These are phyloP conservation scores for Chrysopilus asiliformis DNA, from an alignment of 2,888 invertebrate species.

Conservation along the genomic window DNA sequence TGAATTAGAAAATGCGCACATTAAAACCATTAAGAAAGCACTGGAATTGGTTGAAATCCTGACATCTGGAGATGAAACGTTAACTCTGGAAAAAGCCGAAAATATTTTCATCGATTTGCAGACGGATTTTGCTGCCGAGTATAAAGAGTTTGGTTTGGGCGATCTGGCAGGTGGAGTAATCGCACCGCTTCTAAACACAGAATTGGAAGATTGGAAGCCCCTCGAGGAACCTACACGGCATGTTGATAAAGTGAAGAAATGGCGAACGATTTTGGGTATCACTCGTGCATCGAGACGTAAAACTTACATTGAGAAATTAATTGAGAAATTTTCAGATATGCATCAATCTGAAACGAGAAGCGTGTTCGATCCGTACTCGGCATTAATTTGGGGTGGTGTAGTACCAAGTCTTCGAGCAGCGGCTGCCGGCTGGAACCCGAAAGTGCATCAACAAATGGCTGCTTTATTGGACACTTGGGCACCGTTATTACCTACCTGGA, in stretches of 20 bases:
- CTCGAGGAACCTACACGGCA: slow-evolving; percentile 52
- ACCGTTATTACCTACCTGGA: slow-evolving; percentile 67
- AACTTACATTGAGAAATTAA: no score
- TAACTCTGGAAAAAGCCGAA: slow-evolving; percentile 36
- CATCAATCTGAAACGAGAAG: slow-evolving; percentile 26
- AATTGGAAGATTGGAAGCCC: slow-evolving; percentile 68
- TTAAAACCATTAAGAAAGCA: slow-evolving; percentile 57
- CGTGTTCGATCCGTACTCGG: slow-evolving; percentile 55
- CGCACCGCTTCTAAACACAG: slow-evolving; percentile 65
- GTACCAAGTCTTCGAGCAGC: slow-evolving; percentile 64
- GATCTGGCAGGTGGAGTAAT: slow-evolving; percentile 74
- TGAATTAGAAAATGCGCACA: slow-evolving; percentile 56
- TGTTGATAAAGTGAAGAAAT: slow-evolving; percentile 50
- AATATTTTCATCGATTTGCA: slow-evolving; percentile 35
- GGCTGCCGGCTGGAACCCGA: slow-evolving; percentile 62
- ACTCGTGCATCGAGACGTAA: no score
- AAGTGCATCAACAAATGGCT: slow-evolving; percentile 64
- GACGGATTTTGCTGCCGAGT: slow-evolving; percentile 57
- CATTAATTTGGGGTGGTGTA: slow-evolving; percentile 77
- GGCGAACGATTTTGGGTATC: slow-evolving; percentile 49
- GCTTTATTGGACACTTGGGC: slow-evolving; percentile 70
- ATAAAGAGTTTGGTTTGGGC: slow-evolving; percentile 70
- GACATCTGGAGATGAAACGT: slow-evolving; percentile 32
- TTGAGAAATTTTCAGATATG: slow-evolving; percentile 27
- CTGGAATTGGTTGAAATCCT: slow-evolving; percentile 49